A percentile compares a stretch with the other conserved stretches of the same genome.
These are phyloP conservation scores for Watsonalla cultraria DNA, from an alignment of 2,888 invertebrate species.

Conservation along the genomic window DNA sequence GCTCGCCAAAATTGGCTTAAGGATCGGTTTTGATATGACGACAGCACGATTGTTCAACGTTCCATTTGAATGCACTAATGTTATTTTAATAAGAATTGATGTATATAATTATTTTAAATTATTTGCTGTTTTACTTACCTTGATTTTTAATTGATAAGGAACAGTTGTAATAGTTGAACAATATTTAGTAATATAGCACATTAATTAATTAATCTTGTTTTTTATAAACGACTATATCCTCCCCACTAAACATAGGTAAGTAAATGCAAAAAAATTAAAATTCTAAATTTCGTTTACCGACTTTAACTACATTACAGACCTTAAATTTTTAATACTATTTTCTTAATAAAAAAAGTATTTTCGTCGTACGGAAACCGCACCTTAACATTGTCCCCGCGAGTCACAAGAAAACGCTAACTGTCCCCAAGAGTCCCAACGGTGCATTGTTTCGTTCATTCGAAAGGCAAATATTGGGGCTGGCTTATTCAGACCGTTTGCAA, in stretches of 20 bases:
- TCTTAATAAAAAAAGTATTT: slow-evolving; percentile 7
- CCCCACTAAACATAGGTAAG: no score
- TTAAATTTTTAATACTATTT: background rate
- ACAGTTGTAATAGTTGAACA: no score
- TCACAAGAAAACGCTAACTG: slow-evolving; percentile 66
- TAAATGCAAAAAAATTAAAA: no score
- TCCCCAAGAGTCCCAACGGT: slow-evolving; percentile 64
- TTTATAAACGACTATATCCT: no score
- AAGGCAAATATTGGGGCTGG: slow-evolving; percentile 72
- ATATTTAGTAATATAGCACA: no score
- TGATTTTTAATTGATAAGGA: no score
- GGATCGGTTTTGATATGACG: slow-evolving; percentile 26
- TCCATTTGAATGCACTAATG: background rate
- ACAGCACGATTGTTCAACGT: slow-evolving; percentile 5
- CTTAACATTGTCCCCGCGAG: slow-evolving; percentile 49
- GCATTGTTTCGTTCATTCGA: slow-evolving; percentile 74
- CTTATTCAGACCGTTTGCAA: slow-evolving; percentile 72
- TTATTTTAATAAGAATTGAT: no score
- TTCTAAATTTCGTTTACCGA: no score
- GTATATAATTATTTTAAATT: no score
- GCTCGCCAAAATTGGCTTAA: slow-evolving; percentile 52
- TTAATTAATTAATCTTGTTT: no score
- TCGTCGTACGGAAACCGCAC: slow-evolving; percentile 25
- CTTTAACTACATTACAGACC: no score
- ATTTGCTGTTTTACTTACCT: no score